Percentiles rank a stretch among this genome's conserved stretches.
phyloP scores from a whole-genome alignment of 2,888 invertebrate species.

The Bimastos eiseni region DNA sequence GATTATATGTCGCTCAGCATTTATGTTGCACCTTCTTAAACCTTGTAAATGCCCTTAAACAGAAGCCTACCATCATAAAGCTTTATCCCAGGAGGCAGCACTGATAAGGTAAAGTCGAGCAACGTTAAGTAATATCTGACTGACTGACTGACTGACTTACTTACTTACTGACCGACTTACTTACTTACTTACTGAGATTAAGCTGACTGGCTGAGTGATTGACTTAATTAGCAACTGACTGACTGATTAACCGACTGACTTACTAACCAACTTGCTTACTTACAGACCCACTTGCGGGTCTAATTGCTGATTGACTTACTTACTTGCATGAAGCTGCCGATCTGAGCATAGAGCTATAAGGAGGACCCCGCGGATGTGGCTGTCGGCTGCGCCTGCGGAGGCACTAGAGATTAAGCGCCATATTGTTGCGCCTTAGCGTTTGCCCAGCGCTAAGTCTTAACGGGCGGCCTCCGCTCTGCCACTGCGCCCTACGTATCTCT shows the following conservation, averaged over 20 bases:
- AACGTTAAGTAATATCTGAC: background rate
- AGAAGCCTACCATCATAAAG: background rate
- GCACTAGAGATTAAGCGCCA: conserved; percentile 5
- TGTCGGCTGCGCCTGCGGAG: background rate
- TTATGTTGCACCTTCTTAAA: background rate
- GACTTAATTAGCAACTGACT: background rate
- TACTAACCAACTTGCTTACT: background rate
- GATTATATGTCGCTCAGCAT: background rate
- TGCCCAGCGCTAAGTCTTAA: background rate
- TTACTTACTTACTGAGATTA: too few relatives aligned
- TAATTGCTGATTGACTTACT: too few relatives aligned
- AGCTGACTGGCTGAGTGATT: background rate
- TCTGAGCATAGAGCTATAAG: background rate
- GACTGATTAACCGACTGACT: background rate
- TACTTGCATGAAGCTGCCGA: background rate
- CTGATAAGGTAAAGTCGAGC: background rate
- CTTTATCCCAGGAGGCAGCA: background rate
- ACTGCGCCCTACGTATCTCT: too few relatives aligned
- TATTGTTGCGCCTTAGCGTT: background rate
- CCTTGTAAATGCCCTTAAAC: background rate
- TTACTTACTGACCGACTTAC: background rate
- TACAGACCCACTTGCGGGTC: too few relatives aligned
- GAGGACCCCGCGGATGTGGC: background rate
- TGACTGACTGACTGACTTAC: background rate
- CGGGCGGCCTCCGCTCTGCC: background rate